Evolutionary conservation across 2,888 invertebrate species (phyloP).

Genomic region (Scelioninae gen. 2): DNA sequence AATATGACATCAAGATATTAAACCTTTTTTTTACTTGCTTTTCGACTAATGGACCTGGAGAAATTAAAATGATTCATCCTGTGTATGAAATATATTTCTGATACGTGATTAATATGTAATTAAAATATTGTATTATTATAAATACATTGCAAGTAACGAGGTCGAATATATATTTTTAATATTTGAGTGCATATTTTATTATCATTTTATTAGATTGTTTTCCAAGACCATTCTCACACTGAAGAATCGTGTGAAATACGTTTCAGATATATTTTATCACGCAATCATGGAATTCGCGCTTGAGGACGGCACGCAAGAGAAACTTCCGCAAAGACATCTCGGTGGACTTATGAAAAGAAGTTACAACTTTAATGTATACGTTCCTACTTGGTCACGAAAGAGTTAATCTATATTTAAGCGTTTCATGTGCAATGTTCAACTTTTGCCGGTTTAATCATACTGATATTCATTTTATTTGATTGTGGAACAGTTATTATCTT

Average conservation of each 20-base stretch:
- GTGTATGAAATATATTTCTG: too few relatives aligned
- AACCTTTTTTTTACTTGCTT: too few relatives aligned
- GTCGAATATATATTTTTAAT: background rate
- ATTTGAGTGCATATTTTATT: background rate
- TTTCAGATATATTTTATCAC: slow-evolving; percentile 7
- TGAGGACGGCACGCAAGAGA: slow-evolving; percentile 13
- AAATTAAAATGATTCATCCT: too few relatives aligned
- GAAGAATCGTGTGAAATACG: slow-evolving; percentile 12
- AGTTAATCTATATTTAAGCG: slow-evolving; percentile 27
- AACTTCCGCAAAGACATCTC: slow-evolving; percentile 13
- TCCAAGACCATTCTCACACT: slow-evolving; percentile 4
- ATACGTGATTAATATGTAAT: too few relatives aligned
- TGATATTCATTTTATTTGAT: slow-evolving; percentile 22
- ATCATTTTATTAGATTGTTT: slow-evolving; percentile 3
- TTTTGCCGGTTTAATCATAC: slow-evolving; percentile 17
- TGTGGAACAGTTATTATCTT: slow-evolving; percentile 5
- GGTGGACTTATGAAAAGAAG: slow-evolving; percentile 9
- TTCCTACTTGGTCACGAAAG: slow-evolving; percentile 20
- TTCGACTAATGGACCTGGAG: too few relatives aligned
- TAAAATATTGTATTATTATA: too few relatives aligned
- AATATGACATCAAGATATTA: too few relatives aligned
- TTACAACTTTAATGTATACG: slow-evolving; percentile 1
- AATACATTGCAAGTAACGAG: too few relatives aligned
- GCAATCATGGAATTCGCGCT: slow-evolving; percentile 12
- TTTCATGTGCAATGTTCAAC: slow-evolving; percentile 17